Percentiles rank a stretch among this genome's conserved stretches.
phyloP scores from a whole-genome alignment of 2,888 invertebrate species.

The Drosophila peninsularis region DNA sequence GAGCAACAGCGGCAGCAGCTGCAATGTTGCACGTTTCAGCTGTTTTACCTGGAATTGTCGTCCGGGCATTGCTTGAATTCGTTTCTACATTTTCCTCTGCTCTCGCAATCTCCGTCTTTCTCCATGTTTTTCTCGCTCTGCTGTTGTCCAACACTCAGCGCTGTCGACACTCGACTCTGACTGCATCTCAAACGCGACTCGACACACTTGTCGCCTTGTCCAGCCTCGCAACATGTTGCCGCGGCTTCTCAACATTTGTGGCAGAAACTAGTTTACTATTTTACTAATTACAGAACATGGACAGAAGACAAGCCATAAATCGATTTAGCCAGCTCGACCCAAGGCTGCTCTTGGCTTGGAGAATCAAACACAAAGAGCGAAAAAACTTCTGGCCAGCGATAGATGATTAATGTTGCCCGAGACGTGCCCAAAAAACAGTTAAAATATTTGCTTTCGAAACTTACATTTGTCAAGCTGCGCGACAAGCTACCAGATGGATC shows the following conservation, averaged over 20 bases:
- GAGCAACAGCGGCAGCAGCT: not conserved
- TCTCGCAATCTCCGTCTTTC: slow-evolving; percentile 1
- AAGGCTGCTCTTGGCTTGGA: slow-evolving; percentile 50
- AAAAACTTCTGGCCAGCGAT: too few species aligned
- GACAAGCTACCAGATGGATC: slow-evolving; percentile 7
- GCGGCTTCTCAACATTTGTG: slow-evolving; percentile 58
- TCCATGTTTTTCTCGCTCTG: slow-evolving; percentile 1
- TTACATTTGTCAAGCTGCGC: slow-evolving; percentile 42
- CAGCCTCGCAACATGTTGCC: slow-evolving; percentile 68
- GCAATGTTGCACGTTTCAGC: slow-evolving; percentile 57
- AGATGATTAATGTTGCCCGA: slow-evolving; percentile 35
- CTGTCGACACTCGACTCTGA: slow-evolving; percentile 48
- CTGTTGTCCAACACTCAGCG: slow-evolving; percentile 47
- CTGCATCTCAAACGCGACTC: slow-evolving; percentile 29
- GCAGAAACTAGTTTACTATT: slow-evolving; percentile 48
- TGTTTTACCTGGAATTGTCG: slow-evolving; percentile 59
- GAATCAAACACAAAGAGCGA: slow-evolving; percentile 25
- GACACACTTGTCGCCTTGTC: slow-evolving; percentile 57
- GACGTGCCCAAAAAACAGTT: slow-evolving; percentile 10
- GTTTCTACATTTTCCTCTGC: slow-evolving; percentile 32
- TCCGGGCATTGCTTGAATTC: slow-evolving; percentile 46
- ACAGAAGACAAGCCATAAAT: slow-evolving; percentile 55
- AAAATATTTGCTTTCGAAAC: slow-evolving; percentile 39
- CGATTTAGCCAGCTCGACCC: slow-evolving; percentile 53
- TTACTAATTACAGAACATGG: slow-evolving; percentile 56